Conservation (phyloP, 2,888 invertebrate species). For the Neoaliturus tenellus region DNA sequence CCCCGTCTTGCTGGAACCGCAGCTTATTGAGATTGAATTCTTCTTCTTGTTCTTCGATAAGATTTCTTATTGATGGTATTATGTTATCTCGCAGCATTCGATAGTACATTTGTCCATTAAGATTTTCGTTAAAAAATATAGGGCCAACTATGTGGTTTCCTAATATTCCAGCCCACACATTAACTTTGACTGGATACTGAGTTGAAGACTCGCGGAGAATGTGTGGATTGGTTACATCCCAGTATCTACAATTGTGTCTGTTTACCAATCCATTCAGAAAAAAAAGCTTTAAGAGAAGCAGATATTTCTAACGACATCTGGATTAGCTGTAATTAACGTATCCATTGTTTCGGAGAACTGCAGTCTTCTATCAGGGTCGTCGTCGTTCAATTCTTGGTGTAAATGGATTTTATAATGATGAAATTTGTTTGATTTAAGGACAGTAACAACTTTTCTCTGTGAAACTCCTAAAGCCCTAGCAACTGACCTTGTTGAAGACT, state of each 20-base stretch:
- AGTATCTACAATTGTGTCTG: slow-evolving; percentile 19
- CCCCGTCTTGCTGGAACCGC: not conserved
- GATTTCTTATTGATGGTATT: not conserved
- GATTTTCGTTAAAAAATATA: not conserved
- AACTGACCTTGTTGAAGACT: slow-evolving; percentile 6
- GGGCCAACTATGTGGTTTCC: slow-evolving; percentile 21
- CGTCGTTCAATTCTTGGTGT: not conserved
- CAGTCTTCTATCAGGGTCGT: slow-evolving; percentile 12
- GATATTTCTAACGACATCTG: not conserved
- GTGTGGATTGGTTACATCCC: slow-evolving; percentile 24
- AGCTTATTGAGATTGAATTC: not conserved
- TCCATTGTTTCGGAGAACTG: slow-evolving; percentile 19
- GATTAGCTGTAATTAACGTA: not conserved
- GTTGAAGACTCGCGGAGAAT: not conserved
- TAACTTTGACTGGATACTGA: not conserved
- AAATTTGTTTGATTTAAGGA: not conserved
- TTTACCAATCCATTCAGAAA: not conserved
- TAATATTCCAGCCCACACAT: slow-evolving; percentile 26
- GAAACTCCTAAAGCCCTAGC: slow-evolving; percentile 26
- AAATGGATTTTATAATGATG: slow-evolving; percentile 5
- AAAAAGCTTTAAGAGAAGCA: slow-evolving; percentile 11
- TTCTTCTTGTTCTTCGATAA: not conserved
- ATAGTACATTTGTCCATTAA: not conserved
- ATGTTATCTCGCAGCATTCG: not conserved
- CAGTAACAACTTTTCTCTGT: not conserved